Percentiles rank a stretch among this genome's conserved stretches.
These are phyloP conservation scores for Leucophenga maculata DNA, from an alignment of 2,888 invertebrate species.

Conservation along the genomic window DNA sequence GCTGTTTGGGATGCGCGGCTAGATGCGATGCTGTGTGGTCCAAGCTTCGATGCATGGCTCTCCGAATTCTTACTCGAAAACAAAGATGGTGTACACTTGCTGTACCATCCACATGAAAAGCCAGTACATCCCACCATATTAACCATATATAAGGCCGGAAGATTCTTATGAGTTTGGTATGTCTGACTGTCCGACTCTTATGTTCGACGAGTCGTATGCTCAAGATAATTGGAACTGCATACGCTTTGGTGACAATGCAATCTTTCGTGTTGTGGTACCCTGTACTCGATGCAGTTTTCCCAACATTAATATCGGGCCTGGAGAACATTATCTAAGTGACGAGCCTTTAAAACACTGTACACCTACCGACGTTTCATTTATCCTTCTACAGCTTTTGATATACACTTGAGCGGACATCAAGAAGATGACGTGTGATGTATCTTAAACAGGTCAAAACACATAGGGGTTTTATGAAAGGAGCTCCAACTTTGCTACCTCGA, in stretches of 20 bases:
- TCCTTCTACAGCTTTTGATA: no score
- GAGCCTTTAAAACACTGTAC: conserved; percentile 81
- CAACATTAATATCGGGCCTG: conserved; percentile 80
- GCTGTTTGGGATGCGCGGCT: conserved; percentile 76
- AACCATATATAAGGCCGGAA: conserved; percentile 53
- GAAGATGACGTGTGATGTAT: no score
- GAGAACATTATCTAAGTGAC: conserved; percentile 74
- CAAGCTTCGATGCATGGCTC: conserved; percentile 82
- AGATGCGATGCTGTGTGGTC: conserved; percentile 82
- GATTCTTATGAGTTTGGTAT: conserved; percentile 77
- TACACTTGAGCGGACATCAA: no score
- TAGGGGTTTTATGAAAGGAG: no score
- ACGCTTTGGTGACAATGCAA: conserved; percentile 73
- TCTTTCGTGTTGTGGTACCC: conserved; percentile 58
- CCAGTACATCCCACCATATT: conserved; percentile 64
- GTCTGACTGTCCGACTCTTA: no score
- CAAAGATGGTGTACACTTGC: conserved; percentile 74
- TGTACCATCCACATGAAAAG: conserved; percentile 75
- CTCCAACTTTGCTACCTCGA: no score
- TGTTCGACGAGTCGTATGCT: conserved; percentile 77
- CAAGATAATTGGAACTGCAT: conserved; percentile 83
- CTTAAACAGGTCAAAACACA: no score
- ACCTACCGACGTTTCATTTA: no score
- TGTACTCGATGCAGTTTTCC: conserved; percentile 79
- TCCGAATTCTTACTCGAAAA: conserved; percentile 73